Conservation (phyloP, 2,113 vertebrate species). For the Okapia johnstoni region DNA sequence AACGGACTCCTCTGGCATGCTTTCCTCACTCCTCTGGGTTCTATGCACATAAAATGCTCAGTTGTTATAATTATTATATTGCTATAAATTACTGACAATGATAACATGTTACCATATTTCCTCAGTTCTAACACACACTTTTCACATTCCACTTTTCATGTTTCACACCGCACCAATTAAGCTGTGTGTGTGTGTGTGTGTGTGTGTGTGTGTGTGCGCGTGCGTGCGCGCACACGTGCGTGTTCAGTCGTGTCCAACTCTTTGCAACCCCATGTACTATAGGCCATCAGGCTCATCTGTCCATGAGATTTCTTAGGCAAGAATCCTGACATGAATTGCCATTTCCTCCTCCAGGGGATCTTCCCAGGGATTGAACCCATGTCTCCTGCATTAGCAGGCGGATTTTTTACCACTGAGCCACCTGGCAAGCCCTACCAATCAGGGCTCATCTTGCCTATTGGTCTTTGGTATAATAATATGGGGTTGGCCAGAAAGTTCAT, state of each 20-base stretch:
- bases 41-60: background rate
- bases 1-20: background rate
- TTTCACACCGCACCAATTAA: background rate
- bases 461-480: background rate
- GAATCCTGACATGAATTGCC: background rate
- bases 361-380: background rate
- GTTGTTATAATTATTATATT: background rate
- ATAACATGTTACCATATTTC: background rate
- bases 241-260: background rate
- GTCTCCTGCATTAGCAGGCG: background rate
- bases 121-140: background rate
- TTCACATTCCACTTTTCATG: background rate
- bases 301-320: background rate
- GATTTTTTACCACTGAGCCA: background rate
- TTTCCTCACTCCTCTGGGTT: background rate
- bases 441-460: background rate
- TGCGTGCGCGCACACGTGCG: rapidly evolving
- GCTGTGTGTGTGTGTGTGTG: background rate
- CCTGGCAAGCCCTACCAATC: background rate
- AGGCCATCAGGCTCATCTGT: background rate
- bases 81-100: background rate
- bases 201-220: too few relatives aligned
- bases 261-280: background rate
- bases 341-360: background rate
- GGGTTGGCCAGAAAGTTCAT: background rate